Base-by-base conservation (phyloP, 2,113 vertebrate species). In the Falco punctatus region DNA sequence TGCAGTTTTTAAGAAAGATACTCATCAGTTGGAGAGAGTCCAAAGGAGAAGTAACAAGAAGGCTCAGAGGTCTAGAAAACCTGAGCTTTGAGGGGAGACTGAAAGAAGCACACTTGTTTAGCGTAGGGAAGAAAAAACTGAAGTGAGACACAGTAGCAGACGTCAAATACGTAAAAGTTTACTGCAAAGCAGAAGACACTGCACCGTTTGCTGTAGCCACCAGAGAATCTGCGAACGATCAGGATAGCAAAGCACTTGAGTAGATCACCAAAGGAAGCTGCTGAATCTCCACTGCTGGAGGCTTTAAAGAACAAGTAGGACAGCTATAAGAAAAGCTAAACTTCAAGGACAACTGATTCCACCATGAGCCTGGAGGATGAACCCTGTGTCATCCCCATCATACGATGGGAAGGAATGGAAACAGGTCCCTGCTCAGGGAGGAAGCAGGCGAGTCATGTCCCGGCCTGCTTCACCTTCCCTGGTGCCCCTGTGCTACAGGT, bases 181-280 rank as follows among this genome's bases (percentile, higher is more conserved):
- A 83, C 75, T 84, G 91, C 48, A 42, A 66, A 49, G 42, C 6
- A 4, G 46, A 92, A 94, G 35, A 21, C 23, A 46, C 64, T 32
- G 46, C 62, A 62, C 33, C 16, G 42, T 74, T 78, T 91, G 48
- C 69, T 0, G 0, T 51, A 67, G 52, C 70, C 5, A 4, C 54
- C 6, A 6, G 40, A 20, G 4, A 88, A 88, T 17, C 46, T 35
- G n/a, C 0, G 0, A 86, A 54, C 0, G 0, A 58, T 65, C 71
- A 70, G 58, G 40, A n/a, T 13, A 90, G 88, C 23, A 72, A 90
- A 86, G 30, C 51, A 28, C 55, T 83, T 57, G 24, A 69, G 20
- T 22, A 79, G 51, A 30, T 30, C 51, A 66, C 19, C 21, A 92
- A 83, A 94, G 51, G 21, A 77, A 73, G 24, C 33, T 77, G 55